A percentile compares a stretch with the other conserved stretches of the same genome.
These are phyloP conservation scores for Athalia cordata DNA, from an alignment of 2,888 invertebrate genomes.

Conservation along the genomic window DNA sequence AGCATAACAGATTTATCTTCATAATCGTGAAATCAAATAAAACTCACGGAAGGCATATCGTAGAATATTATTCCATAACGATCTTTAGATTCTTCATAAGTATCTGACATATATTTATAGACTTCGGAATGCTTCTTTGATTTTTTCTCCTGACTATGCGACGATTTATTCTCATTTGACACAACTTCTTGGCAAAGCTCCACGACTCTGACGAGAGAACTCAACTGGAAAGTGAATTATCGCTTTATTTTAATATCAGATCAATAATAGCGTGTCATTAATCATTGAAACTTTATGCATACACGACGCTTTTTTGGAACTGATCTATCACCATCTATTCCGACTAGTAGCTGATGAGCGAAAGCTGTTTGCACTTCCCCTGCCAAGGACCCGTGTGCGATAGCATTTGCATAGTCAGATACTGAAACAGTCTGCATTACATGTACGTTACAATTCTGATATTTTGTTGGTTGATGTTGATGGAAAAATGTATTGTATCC, in stretches of 20 bases:
- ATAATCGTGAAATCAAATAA: conserved; percentile 51
- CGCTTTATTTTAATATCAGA: conserved; percentile 13
- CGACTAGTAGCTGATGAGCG: conserved; percentile 71
- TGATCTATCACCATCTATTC: conserved; percentile 64
- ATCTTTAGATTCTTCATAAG: conserved; percentile 65
- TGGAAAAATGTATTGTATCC: conserved; percentile 18
- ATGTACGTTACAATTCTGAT: neutral
- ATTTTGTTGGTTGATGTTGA: conserved; percentile 2
- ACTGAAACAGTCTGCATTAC: conserved; percentile 67
- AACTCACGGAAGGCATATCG: conserved; percentile 58
- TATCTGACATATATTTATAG: conserved; percentile 64
- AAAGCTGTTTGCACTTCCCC: conserved; percentile 75
- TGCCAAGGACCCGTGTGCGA: conserved; percentile 74
- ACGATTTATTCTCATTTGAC: conserved; percentile 38
- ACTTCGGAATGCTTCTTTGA: conserved; percentile 50
- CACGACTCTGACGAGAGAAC: conserved; percentile 60
- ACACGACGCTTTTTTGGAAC: conserved; percentile 64
- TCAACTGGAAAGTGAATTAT: conserved; percentile 54
- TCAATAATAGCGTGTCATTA: neutral
- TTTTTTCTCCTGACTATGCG: conserved; percentile 51
- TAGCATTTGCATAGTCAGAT: conserved; percentile 75
- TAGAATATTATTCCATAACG: conserved; percentile 68
- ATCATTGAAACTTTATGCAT: conserved; percentile 49
- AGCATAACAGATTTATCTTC: conserved; percentile 40
- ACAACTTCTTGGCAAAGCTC: conserved; percentile 56